Conservation (phyloP, 2,888 invertebrate species). For the Ochlodes sylvanus region DNA sequence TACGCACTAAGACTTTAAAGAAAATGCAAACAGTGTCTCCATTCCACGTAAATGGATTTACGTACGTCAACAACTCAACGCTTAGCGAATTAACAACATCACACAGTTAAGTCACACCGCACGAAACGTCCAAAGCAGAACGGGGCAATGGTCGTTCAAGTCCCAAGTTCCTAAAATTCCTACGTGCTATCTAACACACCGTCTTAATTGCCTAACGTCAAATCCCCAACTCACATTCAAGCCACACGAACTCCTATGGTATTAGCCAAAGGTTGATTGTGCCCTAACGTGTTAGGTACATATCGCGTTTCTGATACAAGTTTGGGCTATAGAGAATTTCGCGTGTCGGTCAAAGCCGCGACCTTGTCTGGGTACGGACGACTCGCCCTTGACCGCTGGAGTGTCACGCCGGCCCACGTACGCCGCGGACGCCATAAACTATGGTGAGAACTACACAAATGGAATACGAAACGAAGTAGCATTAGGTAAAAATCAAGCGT, state of each 20-base stretch:
- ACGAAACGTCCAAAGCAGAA: slow-evolving; percentile 8
- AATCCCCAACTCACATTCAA: background rate
- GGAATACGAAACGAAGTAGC: slow-evolving; percentile 30
- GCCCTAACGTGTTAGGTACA: background rate
- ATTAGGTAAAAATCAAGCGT: background rate
- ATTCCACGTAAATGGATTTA: slow-evolving; percentile 8
- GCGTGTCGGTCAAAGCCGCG: slow-evolving; percentile 50
- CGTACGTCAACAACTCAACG: slow-evolving; percentile 20
- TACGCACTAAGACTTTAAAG: slow-evolving; percentile 4
- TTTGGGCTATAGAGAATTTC: slow-evolving; percentile 46
- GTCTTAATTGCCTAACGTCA: slow-evolving; percentile 28
- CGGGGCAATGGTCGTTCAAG: slow-evolving; percentile 26
- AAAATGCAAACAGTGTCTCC: slow-evolving; percentile 8
- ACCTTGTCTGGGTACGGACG: slow-evolving; percentile 52
- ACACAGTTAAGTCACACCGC: slow-evolving; percentile 20
- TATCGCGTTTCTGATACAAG: background rate
- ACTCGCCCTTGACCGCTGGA: slow-evolving; percentile 53
- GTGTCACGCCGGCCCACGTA: slow-evolving; percentile 48
- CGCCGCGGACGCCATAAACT: slow-evolving; percentile 45
- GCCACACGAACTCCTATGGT: background rate
- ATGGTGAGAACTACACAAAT: slow-evolving; percentile 45
- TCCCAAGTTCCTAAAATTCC: slow-evolving; percentile 39
- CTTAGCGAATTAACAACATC: slow-evolving; percentile 32
- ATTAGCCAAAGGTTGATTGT: background rate
- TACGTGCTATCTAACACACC: slow-evolving; percentile 39